Conservation (phyloP, 1,140 invertebrate species). For the Drosophila orena region DNA sequence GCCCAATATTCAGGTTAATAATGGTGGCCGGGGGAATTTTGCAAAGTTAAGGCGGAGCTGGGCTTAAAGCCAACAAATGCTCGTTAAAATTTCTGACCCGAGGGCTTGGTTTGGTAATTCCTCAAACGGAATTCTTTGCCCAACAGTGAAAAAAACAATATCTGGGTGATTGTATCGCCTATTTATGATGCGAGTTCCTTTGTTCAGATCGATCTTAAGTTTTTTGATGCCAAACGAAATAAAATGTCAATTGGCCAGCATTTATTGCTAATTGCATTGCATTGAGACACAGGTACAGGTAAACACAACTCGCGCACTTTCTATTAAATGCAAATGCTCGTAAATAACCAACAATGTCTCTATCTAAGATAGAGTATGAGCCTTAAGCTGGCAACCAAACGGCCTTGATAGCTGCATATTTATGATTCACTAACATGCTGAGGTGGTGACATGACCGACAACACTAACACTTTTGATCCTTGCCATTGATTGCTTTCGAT, state of each 20-base stretch:
- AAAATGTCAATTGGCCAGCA: constrained; percentile 70
- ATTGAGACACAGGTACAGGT: constrained; percentile 49
- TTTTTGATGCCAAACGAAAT: constrained; percentile 28
- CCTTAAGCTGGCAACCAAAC: constrained; percentile 61
- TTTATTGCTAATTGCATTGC: constrained; percentile 73
- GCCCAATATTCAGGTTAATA: constrained; percentile 27
- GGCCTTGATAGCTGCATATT: constrained; percentile 50
- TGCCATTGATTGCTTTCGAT: not conserved
- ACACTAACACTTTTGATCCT: constrained; percentile 13
- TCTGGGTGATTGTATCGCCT: constrained; percentile 64
- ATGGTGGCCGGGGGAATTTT: constrained; percentile 33
- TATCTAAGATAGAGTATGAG: constrained; percentile 36
- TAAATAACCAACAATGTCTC: constrained; percentile 35
- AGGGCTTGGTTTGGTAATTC: constrained; percentile 74
- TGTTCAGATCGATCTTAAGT: constrained; percentile 21
- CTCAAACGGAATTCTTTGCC: constrained; percentile 67
- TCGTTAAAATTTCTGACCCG: constrained; percentile 68
- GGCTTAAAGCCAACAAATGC: constrained; percentile 45
- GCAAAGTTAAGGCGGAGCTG: constrained; percentile 39
- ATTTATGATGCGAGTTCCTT: constrained; percentile 50
- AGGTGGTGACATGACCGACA: constrained; percentile 9
- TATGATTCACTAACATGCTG: constrained; percentile 36
- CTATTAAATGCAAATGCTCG: constrained; percentile 73
- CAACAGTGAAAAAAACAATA: constrained; percentile 52
- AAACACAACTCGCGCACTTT: constrained; percentile 55